Evolutionary conservation across 2,888 invertebrate species (phyloP).

Genomic region (Cylindroiulus punctatus): DNA sequence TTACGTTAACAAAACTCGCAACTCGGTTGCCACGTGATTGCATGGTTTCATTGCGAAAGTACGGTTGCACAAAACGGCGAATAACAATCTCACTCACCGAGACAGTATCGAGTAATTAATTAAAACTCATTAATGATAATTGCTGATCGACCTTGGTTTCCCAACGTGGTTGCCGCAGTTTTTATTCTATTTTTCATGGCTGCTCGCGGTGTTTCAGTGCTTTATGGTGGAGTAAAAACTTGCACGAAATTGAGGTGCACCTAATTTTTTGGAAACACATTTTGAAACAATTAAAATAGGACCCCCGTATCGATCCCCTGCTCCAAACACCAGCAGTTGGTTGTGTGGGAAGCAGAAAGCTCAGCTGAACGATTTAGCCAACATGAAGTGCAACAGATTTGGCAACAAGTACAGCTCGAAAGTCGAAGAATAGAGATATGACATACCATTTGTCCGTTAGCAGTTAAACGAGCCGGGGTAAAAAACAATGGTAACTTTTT

Average conservation of each 20-base stretch:
- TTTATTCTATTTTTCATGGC: not conserved
- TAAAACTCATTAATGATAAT: slow-evolving; percentile 2
- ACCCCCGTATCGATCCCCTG: too few relatives aligned
- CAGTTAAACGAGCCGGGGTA: not conserved
- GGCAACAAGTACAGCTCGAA: not conserved
- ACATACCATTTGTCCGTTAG: not conserved
- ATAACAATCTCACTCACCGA: not conserved
- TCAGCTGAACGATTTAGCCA: not conserved
- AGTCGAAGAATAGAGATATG: slow-evolving; percentile 15
- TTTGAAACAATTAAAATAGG: too few relatives aligned
- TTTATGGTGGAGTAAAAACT: too few relatives aligned
- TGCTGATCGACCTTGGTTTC: not conserved
- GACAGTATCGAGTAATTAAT: not conserved
- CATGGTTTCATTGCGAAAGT: not conserved
- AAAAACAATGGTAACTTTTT: not conserved
- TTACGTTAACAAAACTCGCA: not conserved
- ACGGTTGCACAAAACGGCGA: not conserved
- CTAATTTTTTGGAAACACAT: too few relatives aligned
- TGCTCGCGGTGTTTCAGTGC: too few relatives aligned
- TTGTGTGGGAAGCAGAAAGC: too few relatives aligned
- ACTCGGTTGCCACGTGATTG: not conserved
- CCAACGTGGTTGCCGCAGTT: not conserved
- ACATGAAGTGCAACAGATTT: slow-evolving; percentile 29
- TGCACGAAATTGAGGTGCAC: too few relatives aligned
- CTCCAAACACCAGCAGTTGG: too few relatives aligned